A percentile compares a stretch with the other conserved stretches of the same genome.
These are phyloP conservation scores for Mythimna ferrago DNA, from an alignment of 2,888 invertebrate species.

Conservation along the genomic window DNA sequence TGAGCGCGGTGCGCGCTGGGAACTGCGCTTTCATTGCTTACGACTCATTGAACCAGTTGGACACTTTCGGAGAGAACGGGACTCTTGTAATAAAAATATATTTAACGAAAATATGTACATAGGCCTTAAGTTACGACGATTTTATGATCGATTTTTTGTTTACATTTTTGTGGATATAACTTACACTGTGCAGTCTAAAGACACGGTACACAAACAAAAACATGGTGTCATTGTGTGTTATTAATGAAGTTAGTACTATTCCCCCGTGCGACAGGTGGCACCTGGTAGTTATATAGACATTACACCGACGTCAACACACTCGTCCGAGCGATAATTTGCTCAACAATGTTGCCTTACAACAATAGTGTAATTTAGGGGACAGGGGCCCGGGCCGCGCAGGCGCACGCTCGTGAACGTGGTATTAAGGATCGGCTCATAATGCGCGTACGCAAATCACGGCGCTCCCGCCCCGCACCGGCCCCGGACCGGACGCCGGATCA, in stretches of 20 bases:
- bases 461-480: slow-evolving; percentile 63
- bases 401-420: slow-evolving; percentile 64
- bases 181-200: background rate
- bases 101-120: background rate
- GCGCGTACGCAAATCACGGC: slow-evolving; percentile 84
- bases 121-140: background rate
- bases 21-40: slow-evolving; percentile 34
- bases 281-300: slow-evolving; percentile 30
- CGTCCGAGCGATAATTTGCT: slow-evolving; percentile 26
- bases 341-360: slow-evolving; percentile 45
- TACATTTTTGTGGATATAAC: background rate
- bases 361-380: slow-evolving; percentile 69
- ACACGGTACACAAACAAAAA: background rate
- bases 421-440: slow-evolving; percentile 69
- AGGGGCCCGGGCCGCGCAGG: slow-evolving; percentile 51
- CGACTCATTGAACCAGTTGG: background rate
- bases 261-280: slow-evolving; percentile 3
- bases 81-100: slow-evolving; percentile 2
- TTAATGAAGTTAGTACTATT: background rate
- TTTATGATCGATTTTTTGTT: no score
- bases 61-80: slow-evolving; percentile 46
- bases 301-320: slow-evolving; percentile 19
- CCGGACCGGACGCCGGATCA: slow-evolving; percentile 73
- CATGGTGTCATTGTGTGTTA: background rate
- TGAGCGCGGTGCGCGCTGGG: slow-evolving; percentile 31